These are phyloP conservation scores for Melieria picta DNA, from an alignment of 2,888 invertebrate species.

Conservation along the genomic window DNA sequence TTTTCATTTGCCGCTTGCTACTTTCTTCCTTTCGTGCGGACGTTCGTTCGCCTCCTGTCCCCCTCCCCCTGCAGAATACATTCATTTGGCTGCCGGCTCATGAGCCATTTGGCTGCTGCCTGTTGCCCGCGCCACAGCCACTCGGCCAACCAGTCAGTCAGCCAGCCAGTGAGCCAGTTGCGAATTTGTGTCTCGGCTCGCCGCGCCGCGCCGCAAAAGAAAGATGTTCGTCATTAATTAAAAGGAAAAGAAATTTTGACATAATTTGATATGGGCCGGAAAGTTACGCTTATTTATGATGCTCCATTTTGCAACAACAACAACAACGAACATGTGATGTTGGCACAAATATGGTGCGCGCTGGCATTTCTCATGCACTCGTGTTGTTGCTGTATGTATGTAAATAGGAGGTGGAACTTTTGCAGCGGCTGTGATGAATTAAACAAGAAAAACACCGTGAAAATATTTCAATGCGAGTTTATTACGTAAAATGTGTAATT, in stretches of 20 bases:
- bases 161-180: neutral
- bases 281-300: constrained; percentile 35
- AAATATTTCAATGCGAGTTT: neutral
- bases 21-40: neutral
- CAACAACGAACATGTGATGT: neutral
- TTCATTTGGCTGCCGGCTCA: constrained; percentile 1
- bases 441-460: neutral
- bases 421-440: neutral
- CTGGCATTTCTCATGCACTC: too few relatives aligned
- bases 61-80: neutral
- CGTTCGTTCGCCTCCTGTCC: constrained; percentile 14
- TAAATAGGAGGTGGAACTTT: neutral
- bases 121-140: neutral
- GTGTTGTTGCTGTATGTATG: neutral
- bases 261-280: constrained; percentile 47
- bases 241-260: constrained; percentile 45
- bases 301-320: neutral
- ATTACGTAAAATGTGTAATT: too few relatives aligned
- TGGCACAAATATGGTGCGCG: too few relatives aligned
- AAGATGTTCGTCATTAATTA: constrained; percentile 50
- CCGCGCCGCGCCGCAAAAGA: constrained; percentile 28
- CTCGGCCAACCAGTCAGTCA: constrained; percentile 5
- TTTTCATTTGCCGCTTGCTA: neutral
- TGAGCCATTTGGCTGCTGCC: neutral
- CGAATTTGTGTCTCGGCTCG: neutral